Evolutionary conservation across 1,140 invertebrate genomes (phyloP).

Genomic region (Thaumatotibia leucotreta): DNA sequence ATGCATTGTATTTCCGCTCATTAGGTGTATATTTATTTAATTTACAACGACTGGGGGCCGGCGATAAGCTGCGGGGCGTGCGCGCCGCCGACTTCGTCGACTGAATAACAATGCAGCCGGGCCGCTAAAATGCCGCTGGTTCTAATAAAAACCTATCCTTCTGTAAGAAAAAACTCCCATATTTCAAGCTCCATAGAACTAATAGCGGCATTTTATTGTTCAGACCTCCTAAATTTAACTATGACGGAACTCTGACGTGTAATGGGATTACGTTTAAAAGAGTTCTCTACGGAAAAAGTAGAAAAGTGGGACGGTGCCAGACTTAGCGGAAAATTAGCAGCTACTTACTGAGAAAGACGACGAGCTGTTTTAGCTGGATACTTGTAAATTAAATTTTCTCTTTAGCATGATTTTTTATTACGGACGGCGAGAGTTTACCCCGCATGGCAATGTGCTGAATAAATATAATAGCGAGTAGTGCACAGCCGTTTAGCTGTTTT

Average conservation of each 20-base stretch:
- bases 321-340: constrained; percentile 16
- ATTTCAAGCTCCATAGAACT: constrained; percentile 28
- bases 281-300: constrained; percentile 29
- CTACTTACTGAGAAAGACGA: background rate
- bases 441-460: background rate
- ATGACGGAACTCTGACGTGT: constrained; percentile 36
- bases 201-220: background rate
- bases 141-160: background rate
- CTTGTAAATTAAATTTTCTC: constrained; percentile 14
- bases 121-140: constrained; percentile 50
- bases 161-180: constrained; percentile 20
- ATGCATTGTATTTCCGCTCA: constrained; percentile 72
- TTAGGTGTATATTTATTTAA: constrained; percentile 75
- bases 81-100: constrained; percentile 54
- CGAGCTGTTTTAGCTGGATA: constrained; percentile 11
- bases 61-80: constrained; percentile 71
- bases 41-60: constrained; percentile 68
- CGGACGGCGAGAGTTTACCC: background rate
- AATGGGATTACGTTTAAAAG: constrained; percentile 45
- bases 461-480: background rate
- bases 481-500: background rate
- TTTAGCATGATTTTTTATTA: constrained; percentile 9
- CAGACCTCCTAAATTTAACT: constrained; percentile 6
- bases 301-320: constrained; percentile 33
- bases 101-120: constrained; percentile 71